phyloP scores from a whole-genome alignment of 2,888 invertebrate genomes.

The Chalcis sispes region DNA sequence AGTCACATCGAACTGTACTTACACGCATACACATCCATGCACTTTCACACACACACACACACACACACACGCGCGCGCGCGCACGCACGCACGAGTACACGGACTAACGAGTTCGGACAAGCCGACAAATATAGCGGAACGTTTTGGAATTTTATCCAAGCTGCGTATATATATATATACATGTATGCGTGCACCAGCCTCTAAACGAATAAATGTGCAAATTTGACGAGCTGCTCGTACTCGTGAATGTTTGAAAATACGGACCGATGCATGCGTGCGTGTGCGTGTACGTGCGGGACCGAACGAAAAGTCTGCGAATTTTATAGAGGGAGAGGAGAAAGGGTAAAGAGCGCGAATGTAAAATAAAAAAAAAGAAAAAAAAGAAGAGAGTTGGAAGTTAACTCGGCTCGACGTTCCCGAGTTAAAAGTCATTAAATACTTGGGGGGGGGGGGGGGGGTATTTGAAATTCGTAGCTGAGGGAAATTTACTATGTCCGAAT shows the following conservation, averaged over 20 bases:
- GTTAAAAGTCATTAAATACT: too few species aligned
- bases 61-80: too few species aligned
- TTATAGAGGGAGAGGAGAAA: neutral
- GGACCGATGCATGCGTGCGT: neutral
- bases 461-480: too few species aligned
- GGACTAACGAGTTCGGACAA: slow-evolving; percentile 22
- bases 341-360: too few species aligned
- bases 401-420: too few species aligned
- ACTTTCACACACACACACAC: too few species aligned
- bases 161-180: slow-evolving; percentile 62
- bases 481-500: too few species aligned
- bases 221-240: slow-evolving; percentile 67
- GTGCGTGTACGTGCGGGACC: neutral
- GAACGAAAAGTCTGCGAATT: slow-evolving; percentile 17
- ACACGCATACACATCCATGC: too few species aligned
- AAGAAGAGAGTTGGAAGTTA: neutral
- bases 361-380: neutral
- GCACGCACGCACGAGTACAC: slow-evolving; percentile 5
- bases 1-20: neutral
- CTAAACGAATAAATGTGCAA: slow-evolving; percentile 74
- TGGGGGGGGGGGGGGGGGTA: too few species aligned
- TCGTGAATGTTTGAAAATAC: slow-evolving; percentile 53
- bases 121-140: slow-evolving; percentile 24
- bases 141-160: slow-evolving; percentile 60
- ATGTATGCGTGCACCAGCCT: neutral